phyloP scores from a whole-genome alignment of 53 echinoderm and acorn worm species.

The Temnopleurus reevesii region DNA sequence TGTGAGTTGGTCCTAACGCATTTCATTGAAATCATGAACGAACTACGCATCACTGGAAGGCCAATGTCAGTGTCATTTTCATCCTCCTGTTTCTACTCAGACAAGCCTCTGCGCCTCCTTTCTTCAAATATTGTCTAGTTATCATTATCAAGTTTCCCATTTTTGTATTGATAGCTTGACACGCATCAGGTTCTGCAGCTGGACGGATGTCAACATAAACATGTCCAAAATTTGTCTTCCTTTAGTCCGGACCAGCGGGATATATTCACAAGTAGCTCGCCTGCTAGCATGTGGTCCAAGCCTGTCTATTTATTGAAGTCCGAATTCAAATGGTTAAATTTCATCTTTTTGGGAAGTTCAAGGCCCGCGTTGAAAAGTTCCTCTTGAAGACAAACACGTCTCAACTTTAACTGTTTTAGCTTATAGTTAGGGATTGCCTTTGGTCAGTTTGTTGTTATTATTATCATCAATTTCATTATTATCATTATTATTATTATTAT shows the following conservation, averaged over 20 bases:
- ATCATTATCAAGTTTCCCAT: background rate
- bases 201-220: constrained; percentile 5
- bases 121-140: background rate
- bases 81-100: background rate
- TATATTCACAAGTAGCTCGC: background rate
- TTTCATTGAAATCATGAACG: too few species aligned
- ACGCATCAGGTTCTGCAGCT: constrained; percentile 6
- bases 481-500: too few species aligned
- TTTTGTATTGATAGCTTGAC: background rate
- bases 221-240: constrained; percentile 30
- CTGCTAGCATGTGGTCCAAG: background rate
- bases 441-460: too few species aligned
- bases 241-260: background rate
- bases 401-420: background rate
- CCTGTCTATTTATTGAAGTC: background rate
- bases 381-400: background rate
- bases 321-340: constrained; percentile 1
- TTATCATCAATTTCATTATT: too few species aligned
- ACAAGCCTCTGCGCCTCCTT: background rate
- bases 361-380: background rate
- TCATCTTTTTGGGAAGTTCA: background rate
- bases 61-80: too few species aligned
- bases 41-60: too few species aligned
- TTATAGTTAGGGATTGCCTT: too few species aligned
- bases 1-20: too few species aligned